Base-by-base conservation (phyloP, 2,797 vertebrate species). In the Odontamblyopus lacepedii region DNA sequence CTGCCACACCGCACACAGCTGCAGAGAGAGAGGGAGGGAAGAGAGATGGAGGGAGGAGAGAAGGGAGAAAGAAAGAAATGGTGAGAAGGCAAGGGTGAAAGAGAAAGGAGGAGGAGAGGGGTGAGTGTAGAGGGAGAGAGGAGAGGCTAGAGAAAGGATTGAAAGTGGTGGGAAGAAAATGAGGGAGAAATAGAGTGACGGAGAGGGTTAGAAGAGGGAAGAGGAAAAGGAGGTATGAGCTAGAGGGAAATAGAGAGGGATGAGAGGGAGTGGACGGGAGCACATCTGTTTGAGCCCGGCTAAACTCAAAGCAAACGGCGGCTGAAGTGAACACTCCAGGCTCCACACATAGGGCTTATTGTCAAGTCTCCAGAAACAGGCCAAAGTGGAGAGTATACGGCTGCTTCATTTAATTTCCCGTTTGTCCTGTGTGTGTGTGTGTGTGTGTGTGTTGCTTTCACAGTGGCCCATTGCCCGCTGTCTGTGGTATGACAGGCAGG, bases 401-500 rank as follows among this genome's bases (percentile, higher is more conserved):
- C 80, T 77, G 4, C 74, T 80, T 85, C 72, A 81, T 85, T 88
- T 71, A 84, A 84, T 87, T 81, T 83, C 76, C 72, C 50, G 71
- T 62, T 64, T 75, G 19, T 63, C 66, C 66, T 72, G 18, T 63
- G 59, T 30, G 16, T 68, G 30, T 74, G 3, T 80, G 67, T 57
- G 30, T 59, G 56, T 19, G 64, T 57, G 26, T 59, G 65, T 55
- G 30, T 59, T 38, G 65, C 70, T 66, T 70, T 56, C 82, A 23
- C 72, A 19, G 59, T n/a, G n/a, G 3, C 69, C 57, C 51, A 26
- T 53, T 75, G 80, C 79, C 84, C 74, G 83, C 88, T 83, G 87
- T 87, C 90, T 87, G 85, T 69, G 70, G 76, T 71, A 85, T 84
- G 89, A 89, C 81, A 84, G 85, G 78, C 88, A 86, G 87, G 78